Evolutionary conservation across 53 echinoderm and acorn worm species (phyloP).

Genomic region (Mesocentrotus franciscanus): DNA sequence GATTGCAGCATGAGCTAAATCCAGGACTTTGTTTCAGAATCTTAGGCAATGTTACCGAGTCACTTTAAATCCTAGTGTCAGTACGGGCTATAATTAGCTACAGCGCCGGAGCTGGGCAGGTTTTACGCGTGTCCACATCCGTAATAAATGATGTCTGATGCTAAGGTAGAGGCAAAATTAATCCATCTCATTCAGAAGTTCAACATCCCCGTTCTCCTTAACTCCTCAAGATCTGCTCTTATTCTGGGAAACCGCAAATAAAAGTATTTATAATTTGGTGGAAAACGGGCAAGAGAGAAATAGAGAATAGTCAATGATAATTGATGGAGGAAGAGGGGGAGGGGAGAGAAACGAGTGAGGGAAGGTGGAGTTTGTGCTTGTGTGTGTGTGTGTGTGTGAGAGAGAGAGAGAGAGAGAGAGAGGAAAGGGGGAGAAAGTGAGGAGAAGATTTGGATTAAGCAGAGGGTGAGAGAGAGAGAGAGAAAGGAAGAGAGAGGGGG

Average conservation of each 20-base stretch:
- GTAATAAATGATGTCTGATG: background rate
- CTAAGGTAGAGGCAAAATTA: background rate
- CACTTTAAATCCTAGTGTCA: too few species aligned
- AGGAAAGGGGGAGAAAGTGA: background rate
- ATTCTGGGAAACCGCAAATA: background rate
- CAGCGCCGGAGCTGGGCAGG: background rate
- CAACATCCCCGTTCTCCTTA: background rate
- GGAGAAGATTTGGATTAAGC: background rate
- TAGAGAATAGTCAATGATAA: too few species aligned
- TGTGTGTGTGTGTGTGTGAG: too few species aligned
- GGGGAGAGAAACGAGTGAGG: too few species aligned
- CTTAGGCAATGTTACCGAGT: too few species aligned
- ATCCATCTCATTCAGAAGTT: background rate
- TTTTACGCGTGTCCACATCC: background rate
- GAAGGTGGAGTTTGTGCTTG: too few species aligned
- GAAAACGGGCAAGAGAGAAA: background rate
- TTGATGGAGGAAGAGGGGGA: too few species aligned
- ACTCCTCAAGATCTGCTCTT: background rate
- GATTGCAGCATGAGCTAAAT: too few species aligned
- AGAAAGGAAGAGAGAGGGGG: too few species aligned
- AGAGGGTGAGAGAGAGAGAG: background rate
- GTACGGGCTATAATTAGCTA: background rate
- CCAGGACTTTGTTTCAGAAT: too few species aligned
- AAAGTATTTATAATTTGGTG: background rate
- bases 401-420: background rate